A percentile compares a stretch with the other conserved stretches of the same genome.
These are phyloP conservation scores for Ophion ventricosus DNA, from an alignment of 2,888 invertebrate genomes.

Conservation along the genomic window DNA sequence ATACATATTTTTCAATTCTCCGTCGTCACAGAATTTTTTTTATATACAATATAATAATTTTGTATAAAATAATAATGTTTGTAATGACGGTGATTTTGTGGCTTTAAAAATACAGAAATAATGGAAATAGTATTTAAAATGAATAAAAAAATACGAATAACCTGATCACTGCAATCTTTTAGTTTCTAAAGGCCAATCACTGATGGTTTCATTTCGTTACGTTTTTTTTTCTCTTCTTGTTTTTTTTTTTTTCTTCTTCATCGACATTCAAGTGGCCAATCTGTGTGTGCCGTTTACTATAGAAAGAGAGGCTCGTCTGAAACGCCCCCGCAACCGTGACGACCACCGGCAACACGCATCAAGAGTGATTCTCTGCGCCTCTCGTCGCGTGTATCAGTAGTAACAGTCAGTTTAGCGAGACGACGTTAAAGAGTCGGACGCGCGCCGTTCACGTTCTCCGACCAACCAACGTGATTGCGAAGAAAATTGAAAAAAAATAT, in stretches of 20 bases:
- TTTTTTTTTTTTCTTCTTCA: background rate
- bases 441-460: constrained; percentile 62
- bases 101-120: too few species aligned
- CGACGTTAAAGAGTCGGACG: constrained; percentile 78
- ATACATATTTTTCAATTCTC: too few species aligned
- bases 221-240: background rate
- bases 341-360: constrained; percentile 66
- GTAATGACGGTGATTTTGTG: too few species aligned
- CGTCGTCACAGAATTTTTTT: too few species aligned
- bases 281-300: constrained; percentile 2
- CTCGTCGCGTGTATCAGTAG: constrained; percentile 73
- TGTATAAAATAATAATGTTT: too few species aligned
- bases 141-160: too few species aligned
- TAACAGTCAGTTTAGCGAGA: constrained; percentile 77
- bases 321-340: constrained; percentile 54
- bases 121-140: too few species aligned
- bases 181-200: too few species aligned
- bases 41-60: too few species aligned
- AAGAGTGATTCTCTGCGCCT: constrained; percentile 69
- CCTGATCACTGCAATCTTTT: too few species aligned
- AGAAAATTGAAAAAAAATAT: background rate
- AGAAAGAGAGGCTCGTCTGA: constrained; percentile 14
- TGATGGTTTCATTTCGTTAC: background rate
- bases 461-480: background rate
- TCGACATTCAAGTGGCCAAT: background rate